Conservation (phyloP, 92 coral and sea anemone genomes). For the Metridium senile region DNA sequence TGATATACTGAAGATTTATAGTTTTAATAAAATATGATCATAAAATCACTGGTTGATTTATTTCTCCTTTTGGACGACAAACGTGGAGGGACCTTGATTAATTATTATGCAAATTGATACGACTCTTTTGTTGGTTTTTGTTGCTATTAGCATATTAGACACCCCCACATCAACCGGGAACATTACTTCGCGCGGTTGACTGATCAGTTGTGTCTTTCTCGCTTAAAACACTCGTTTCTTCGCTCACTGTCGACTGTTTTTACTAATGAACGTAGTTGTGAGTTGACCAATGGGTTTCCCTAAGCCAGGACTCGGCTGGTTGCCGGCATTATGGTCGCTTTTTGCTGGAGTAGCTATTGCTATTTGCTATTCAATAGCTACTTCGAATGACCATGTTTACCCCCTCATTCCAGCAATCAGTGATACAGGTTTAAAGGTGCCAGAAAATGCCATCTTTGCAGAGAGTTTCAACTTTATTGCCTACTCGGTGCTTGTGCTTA, state of each 20-base stretch:
- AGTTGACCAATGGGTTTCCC: conserved; percentile 41
- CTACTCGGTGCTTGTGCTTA: conserved; percentile 54
- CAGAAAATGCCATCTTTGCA: conserved; percentile 83
- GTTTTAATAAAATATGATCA: too few relatives aligned
- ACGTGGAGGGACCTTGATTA: neutral
- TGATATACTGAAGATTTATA: too few relatives aligned
- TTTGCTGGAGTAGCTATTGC: conserved; percentile 58
- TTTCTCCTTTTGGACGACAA: too few relatives aligned
- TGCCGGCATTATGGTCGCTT: conserved; percentile 69
- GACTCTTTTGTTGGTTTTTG: neutral
- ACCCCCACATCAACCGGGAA: neutral
- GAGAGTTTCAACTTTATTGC: conserved; percentile 77
- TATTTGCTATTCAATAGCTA: conserved; percentile 70
- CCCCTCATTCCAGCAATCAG: conserved; percentile 81
- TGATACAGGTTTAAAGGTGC: conserved; percentile 64
- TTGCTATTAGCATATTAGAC: conserved; percentile 5
- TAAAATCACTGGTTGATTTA: too few relatives aligned
- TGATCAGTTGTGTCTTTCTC: too few relatives aligned
- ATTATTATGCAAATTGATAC: neutral
- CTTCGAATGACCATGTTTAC: conserved; percentile 58
- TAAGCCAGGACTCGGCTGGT: conserved; percentile 71
- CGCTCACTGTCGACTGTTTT: too few relatives aligned
- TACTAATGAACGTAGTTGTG: neutral
- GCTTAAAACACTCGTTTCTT: too few relatives aligned
- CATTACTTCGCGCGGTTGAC: conserved; percentile 2